Evolutionary conservation across 2,888 invertebrate genomes (phyloP).

Genomic region (Microchrysa polita): DNA sequence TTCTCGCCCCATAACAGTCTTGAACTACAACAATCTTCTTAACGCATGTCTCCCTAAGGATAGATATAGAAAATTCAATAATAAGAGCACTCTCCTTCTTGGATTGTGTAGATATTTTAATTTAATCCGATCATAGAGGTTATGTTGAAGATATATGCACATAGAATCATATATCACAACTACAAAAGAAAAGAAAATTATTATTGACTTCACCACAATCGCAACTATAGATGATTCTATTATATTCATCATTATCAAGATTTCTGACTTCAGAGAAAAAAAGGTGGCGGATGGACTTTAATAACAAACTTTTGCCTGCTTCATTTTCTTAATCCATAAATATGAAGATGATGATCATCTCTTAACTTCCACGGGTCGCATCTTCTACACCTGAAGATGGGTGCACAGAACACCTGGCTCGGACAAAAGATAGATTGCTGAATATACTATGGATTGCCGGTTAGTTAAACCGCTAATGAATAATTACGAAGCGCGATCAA

Average conservation of each 20-base stretch:
- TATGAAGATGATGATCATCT: background rate
- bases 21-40: no score
- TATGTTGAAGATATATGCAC: no score
- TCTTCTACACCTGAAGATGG: background rate
- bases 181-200: no score
- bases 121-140: no score
- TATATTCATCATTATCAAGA: background rate
- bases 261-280: background rate
- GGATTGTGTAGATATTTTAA: no score
- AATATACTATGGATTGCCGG: background rate
- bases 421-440: background rate
- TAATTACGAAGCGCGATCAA: background rate
- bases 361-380: background rate
- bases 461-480: slow-evolving; percentile 15
- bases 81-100: no score
- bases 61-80: no score
- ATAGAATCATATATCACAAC: background rate
- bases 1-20: no score
- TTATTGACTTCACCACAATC: background rate
- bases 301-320: slow-evolving; percentile 6
- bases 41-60: no score
- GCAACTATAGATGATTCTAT: background rate
- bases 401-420: background rate
- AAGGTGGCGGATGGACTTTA: slow-evolving; percentile 6
- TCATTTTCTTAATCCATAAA: slow-evolving; percentile 8